phyloP scores from a whole-genome alignment of 2,888 invertebrate species.

The Alsophila aescularia region DNA sequence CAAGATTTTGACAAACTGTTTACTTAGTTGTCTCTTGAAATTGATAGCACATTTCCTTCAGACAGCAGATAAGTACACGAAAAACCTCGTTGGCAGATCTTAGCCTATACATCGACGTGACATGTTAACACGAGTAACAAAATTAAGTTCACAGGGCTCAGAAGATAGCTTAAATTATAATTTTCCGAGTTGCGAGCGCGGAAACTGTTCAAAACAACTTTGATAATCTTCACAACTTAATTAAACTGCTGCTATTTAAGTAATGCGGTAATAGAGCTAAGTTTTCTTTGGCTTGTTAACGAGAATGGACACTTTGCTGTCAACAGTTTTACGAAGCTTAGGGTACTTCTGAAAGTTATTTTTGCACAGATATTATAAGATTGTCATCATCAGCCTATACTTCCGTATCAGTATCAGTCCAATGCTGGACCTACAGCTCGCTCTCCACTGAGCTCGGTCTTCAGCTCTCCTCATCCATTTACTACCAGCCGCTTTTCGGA shows the following conservation, averaged over 20 bases:
- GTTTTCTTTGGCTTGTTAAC: constrained; percentile 1
- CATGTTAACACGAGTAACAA: constrained; percentile 42
- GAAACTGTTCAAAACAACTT: constrained; percentile 42
- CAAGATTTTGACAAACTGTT: no score
- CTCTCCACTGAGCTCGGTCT: no score
- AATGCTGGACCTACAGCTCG: no score
- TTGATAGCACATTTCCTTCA: no score
- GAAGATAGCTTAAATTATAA: constrained; percentile 42
- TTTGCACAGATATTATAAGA: no score
- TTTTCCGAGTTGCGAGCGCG: constrained; percentile 48
- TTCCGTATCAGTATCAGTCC: no score
- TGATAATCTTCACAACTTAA: constrained; percentile 41
- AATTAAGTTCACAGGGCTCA: constrained; percentile 29
- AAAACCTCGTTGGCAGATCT: constrained; percentile 1
- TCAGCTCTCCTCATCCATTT: no score
- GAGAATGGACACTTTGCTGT: not conserved
- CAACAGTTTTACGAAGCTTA: no score
- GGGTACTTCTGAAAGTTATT: no score
- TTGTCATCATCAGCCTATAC: no score
- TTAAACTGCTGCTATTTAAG: constrained; percentile 38
- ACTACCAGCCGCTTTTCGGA: no score
- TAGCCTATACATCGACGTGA: constrained; percentile 28
- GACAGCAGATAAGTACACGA: not conserved
- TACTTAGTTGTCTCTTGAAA: no score
- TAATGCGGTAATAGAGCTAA: constrained; percentile 19